Conservation (phyloP, 2,113 vertebrate genomes). For the Trichomycterus rosablanca region DNA sequence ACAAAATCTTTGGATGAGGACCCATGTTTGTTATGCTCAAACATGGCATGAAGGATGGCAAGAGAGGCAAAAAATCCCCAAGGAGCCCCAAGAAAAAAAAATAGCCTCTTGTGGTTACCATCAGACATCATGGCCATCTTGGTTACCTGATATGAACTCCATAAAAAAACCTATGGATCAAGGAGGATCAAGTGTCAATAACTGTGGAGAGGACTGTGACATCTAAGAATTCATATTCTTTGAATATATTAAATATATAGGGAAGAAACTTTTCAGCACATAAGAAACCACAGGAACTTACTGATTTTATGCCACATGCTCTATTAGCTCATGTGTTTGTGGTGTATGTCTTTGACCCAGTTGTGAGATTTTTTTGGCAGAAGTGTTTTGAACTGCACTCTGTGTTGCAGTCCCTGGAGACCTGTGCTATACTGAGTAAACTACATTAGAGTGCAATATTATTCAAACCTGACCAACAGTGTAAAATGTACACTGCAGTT, state of each 20-base stretch:
- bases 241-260: not conserved
- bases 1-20: too few relatives aligned
- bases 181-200: too few relatives aligned
- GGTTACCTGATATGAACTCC: too few relatives aligned
- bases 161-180: too few relatives aligned
- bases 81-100: too few relatives aligned
- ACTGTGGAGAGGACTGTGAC: too few relatives aligned
- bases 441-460: slow-evolving; percentile 29
- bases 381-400: slow-evolving; percentile 41
- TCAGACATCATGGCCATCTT: too few relatives aligned
- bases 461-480: slow-evolving; percentile 5
- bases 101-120: too few relatives aligned
- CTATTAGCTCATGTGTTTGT: slow-evolving; percentile 35
- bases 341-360: slow-evolving; percentile 50
- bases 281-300: slow-evolving; percentile 1
- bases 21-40: too few relatives aligned
- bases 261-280: not conserved
- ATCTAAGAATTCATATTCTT: slow-evolving; percentile 6
- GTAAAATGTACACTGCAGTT: not conserved
- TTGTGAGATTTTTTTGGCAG: slow-evolving; percentile 46
- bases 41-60: too few relatives aligned
- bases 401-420: slow-evolving; percentile 33
- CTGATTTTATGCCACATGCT: slow-evolving; percentile 8
- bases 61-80: too few relatives aligned
- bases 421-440: slow-evolving; percentile 36